These are phyloP conservation scores for Lasioglossum pauxillum DNA, from an alignment of 2,888 invertebrate genomes.

Conservation along the genomic window DNA sequence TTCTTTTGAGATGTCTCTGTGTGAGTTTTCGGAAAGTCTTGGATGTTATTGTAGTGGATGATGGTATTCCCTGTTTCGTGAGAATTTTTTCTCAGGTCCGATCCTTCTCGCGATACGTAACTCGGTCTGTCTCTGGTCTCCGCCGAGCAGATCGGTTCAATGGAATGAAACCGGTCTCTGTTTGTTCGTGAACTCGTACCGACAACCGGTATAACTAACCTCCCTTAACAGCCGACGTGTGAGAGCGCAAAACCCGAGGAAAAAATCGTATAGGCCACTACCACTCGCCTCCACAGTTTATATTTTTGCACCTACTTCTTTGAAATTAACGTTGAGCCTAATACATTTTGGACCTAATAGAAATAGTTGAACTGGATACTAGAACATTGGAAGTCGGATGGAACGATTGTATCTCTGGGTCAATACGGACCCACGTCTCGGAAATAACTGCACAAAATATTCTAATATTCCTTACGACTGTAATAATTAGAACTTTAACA, in stretches of 20 bases:
- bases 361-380: neutral
- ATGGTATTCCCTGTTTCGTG: neutral
- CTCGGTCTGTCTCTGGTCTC: conserved; percentile 48
- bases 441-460: too few relatives aligned
- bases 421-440: too few relatives aligned
- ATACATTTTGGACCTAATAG: neutral
- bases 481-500: too few relatives aligned
- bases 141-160: conserved; percentile 68
- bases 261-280: conserved; percentile 56
- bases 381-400: too few relatives aligned
- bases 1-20: neutral
- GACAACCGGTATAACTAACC: conserved; percentile 80
- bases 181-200: conserved; percentile 71
- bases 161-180: conserved; percentile 76
- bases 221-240: conserved; percentile 73
- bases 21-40: neutral
- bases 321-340: neutral
- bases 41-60: neutral
- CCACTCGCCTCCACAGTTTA: conserved; percentile 38
- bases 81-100: conserved; percentile 56
- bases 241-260: conserved; percentile 65
- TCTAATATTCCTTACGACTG: too few relatives aligned
- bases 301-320: conserved; percentile 11
- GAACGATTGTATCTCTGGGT: too few relatives aligned
- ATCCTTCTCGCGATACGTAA: conserved; percentile 60